Evolutionary conservation across 1,140 invertebrate genomes (phyloP).

Genomic region (Agrilus planipennis): DNA sequence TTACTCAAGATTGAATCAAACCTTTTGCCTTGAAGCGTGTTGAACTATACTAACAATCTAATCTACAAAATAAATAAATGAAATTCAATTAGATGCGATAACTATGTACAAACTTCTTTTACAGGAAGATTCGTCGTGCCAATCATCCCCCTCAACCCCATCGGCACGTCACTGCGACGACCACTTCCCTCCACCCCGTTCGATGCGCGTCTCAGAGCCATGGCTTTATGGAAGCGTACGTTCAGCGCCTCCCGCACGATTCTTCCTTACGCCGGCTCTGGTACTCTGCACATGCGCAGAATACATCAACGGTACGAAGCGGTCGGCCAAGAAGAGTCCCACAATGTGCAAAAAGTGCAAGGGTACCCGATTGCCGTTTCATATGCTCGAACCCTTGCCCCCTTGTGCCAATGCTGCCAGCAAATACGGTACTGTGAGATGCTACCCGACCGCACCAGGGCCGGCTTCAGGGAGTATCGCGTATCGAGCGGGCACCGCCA

Average conservation of each 20-base stretch:
- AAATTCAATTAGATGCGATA: no score
- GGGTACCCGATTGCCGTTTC: conserved; percentile 54
- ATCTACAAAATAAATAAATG: no score
- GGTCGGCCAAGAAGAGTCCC: conserved; percentile 52
- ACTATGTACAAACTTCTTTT: no score
- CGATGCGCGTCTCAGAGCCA: conserved; percentile 71
- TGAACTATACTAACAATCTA: no score
- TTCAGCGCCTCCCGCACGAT: conserved; percentile 41
- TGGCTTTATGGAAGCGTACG: conserved; percentile 69
- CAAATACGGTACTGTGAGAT: conserved; percentile 36
- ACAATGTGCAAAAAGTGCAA: conserved; percentile 64
- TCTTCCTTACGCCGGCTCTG: conserved; percentile 44
- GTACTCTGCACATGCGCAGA: conserved; percentile 65
- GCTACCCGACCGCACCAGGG: conserved; percentile 32
- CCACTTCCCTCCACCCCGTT: conserved; percentile 58
- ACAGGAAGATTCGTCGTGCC: no score
- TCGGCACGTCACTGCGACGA: no score
- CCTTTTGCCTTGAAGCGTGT: no score
- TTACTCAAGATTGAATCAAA: no score
- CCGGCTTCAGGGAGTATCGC: conserved; percentile 12
- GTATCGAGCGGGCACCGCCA: conserved; percentile 45
- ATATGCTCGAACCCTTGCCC: conserved; percentile 28
- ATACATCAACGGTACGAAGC: conserved; percentile 59
- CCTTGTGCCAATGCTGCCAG: conserved; percentile 28
- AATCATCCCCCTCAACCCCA: no score